Conservation (phyloP, 2,888 invertebrate genomes). For the Cremastinae sp. region DNA sequence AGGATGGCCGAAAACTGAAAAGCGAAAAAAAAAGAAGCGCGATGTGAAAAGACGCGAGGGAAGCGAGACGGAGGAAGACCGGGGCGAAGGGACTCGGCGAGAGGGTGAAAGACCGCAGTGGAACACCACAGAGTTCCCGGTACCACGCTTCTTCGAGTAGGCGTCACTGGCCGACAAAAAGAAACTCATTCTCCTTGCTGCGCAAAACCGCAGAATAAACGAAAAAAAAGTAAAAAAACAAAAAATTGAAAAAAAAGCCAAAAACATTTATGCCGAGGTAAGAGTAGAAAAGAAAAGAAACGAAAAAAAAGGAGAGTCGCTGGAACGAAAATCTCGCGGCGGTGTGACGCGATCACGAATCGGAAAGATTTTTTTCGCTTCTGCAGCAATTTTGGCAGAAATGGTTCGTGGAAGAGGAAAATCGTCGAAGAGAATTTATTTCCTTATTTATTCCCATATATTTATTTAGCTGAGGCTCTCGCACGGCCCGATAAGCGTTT, state of each 20-base stretch:
- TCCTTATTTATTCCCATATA: too few relatives aligned
- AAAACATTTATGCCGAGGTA: slow-evolving; percentile 63
- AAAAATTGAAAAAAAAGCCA: too few relatives aligned
- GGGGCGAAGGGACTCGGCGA: slow-evolving; percentile 22
- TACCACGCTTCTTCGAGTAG: slow-evolving; percentile 64
- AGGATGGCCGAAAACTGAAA: slow-evolving; percentile 24
- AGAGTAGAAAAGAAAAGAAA: slow-evolving; percentile 49
- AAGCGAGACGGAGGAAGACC: slow-evolving; percentile 23
- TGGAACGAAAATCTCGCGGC: too few relatives aligned
- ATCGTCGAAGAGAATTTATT: too few relatives aligned
- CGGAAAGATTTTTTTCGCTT: too few relatives aligned
- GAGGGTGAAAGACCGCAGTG: slow-evolving; percentile 55
- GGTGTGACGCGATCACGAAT: too few relatives aligned
- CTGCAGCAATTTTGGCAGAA: too few relatives aligned
- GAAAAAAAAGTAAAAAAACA: slow-evolving; percentile 58
- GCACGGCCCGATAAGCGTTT: too few relatives aligned
- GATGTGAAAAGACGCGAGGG: too few relatives aligned
- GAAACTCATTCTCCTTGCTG: slow-evolving; percentile 65
- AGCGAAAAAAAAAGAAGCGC: neutral
- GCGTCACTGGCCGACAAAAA: slow-evolving; percentile 67
- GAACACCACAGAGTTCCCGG: slow-evolving; percentile 69
- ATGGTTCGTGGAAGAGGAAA: too few relatives aligned
- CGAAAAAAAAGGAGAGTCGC: slow-evolving; percentile 60
- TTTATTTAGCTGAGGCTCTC: too few relatives aligned
- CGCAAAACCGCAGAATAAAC: slow-evolving; percentile 64